A percentile compares a stretch with the other conserved stretches of the same genome.
phyloP scores from a whole-genome alignment of 2,113 vertebrate genomes.

The Amblyornis subalaris region DNA sequence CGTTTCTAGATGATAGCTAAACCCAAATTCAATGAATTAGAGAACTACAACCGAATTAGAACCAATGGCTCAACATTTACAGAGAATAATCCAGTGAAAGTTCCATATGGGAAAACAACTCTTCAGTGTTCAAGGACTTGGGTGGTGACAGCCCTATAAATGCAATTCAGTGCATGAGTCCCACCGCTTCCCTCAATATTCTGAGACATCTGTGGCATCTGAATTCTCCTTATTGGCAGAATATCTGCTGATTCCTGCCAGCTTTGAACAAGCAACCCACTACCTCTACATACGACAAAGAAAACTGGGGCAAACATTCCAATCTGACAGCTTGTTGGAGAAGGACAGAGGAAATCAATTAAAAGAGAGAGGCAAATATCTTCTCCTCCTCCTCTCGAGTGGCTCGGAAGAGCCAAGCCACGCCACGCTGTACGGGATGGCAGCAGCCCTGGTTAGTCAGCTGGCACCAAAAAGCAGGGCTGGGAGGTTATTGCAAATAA shows the following conservation, averaged over 20 bases:
- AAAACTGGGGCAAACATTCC: conserved; percentile 53
- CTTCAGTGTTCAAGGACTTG: not conserved
- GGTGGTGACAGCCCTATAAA: not conserved
- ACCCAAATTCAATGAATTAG: not conserved
- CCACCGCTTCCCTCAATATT: not conserved
- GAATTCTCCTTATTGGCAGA: conserved; percentile 31
- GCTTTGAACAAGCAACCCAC: conserved; percentile 16
- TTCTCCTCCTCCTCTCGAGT: not conserved
- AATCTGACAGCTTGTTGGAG: conserved; percentile 44
- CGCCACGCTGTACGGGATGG: not conserved
- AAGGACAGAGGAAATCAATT: conserved; percentile 34
- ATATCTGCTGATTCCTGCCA: conserved; percentile 12
- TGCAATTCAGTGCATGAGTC: not conserved
- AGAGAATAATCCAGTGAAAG: not conserved
- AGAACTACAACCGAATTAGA: not conserved
- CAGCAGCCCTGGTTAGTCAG: not conserved
- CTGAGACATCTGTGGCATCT: not conserved
- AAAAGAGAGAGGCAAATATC: not conserved
- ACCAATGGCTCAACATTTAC: not conserved
- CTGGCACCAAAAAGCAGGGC: not conserved
- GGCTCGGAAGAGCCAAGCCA: not conserved
- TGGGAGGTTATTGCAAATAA: not conserved
- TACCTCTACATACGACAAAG: conserved; percentile 25
- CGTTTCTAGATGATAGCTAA: not conserved
- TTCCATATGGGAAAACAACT: not conserved